These are phyloP conservation scores for Silurus aristotelis DNA, from an alignment of 2,797 vertebrate genomes.

Conservation along the genomic window DNA sequence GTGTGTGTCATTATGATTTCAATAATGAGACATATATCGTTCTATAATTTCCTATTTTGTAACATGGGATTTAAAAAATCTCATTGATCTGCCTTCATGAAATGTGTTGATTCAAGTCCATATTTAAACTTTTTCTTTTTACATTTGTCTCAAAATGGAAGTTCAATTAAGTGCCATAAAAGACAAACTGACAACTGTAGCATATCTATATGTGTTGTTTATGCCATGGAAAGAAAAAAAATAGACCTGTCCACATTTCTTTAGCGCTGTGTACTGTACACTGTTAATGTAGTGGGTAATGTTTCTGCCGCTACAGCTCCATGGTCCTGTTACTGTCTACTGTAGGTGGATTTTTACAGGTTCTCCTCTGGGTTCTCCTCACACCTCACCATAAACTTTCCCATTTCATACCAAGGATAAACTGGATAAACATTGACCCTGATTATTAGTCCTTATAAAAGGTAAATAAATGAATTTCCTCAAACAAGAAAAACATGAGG, in stretches of 20 bases:
- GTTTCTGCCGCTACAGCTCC: background rate
- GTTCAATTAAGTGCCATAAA: background rate
- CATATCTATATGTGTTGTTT: background rate
- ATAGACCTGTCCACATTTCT: background rate
- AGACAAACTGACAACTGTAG: background rate
- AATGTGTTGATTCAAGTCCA: background rate
- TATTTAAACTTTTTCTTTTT: background rate
- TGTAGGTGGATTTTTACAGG: background rate
- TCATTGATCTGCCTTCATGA: background rate
- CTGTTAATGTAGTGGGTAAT: background rate
- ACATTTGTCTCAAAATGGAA: no score
- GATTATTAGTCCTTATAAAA: background rate
- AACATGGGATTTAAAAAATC: background rate
- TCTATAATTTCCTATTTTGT: no score
- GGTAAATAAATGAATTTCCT: background rate
- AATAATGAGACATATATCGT: background rate
- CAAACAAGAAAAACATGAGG: no score
- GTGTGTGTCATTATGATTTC: background rate
- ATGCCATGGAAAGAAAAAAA: background rate
- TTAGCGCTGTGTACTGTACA: background rate
- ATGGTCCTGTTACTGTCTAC: background rate
- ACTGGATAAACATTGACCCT: background rate
- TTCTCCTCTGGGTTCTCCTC: background rate
- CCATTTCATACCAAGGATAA: background rate
- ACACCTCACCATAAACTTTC: background rate